Evolutionary conservation across 2,888 invertebrate species (phyloP).

Genomic region (Craniophora ligustri): DNA sequence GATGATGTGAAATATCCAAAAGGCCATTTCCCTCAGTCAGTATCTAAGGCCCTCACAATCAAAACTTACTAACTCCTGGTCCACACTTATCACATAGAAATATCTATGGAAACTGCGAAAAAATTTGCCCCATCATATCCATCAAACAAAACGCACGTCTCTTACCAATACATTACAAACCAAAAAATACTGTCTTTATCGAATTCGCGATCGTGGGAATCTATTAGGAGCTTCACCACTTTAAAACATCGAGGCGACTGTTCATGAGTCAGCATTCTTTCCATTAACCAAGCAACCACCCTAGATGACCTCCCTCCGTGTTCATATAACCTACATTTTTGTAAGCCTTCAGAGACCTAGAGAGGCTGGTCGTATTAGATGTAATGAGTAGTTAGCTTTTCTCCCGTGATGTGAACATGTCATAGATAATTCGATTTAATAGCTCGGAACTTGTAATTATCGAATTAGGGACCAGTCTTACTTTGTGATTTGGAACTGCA

Average conservation of each 20-base stretch:
- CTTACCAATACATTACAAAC: slow-evolving; percentile 27
- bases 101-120: slow-evolving; percentile 12
- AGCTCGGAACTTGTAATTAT: slow-evolving; percentile 81
- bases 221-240: slow-evolving; percentile 67
- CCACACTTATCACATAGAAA: neutral
- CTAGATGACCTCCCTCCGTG: slow-evolving; percentile 41
- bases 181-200: slow-evolving; percentile 67
- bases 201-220: slow-evolving; percentile 86
- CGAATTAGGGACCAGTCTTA: slow-evolving; percentile 75
- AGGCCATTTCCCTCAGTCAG: too few relatives aligned
- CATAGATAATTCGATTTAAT: slow-evolving; percentile 87
- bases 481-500: slow-evolving; percentile 51
- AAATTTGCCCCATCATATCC: slow-evolving; percentile 36
- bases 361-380: slow-evolving; percentile 63
- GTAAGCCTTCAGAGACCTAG: slow-evolving; percentile 50
- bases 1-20: too few relatives aligned
- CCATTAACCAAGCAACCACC: slow-evolving; percentile 63
- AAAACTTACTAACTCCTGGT: neutral
- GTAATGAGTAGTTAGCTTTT: slow-evolving; percentile 86
- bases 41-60: too few relatives aligned
- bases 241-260: slow-evolving; percentile 69
- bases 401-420: slow-evolving; percentile 82
- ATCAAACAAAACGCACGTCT: slow-evolving; percentile 15
- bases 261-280: slow-evolving; percentile 78
- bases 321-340: slow-evolving; percentile 5